These are phyloP conservation scores for Pangasius mekongensis DNA, from an alignment of 2,797 vertebrate species.

Conservation along the genomic window DNA sequence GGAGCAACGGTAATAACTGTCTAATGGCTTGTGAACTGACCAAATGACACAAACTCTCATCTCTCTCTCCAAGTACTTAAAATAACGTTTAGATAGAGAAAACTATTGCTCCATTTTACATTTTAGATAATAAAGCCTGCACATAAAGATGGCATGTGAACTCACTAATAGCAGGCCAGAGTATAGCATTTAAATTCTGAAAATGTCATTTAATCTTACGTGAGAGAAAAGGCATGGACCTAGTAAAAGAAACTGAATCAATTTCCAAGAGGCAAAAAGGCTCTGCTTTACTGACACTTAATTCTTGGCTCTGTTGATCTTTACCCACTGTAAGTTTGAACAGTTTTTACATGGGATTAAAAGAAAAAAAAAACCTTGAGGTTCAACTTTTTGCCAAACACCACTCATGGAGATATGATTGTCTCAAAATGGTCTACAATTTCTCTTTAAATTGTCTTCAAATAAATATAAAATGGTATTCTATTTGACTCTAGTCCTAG, in stretches of 20 bases:
- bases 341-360: not conserved
- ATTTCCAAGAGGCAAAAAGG: constrained; percentile 35
- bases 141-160: not conserved
- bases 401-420: not conserved
- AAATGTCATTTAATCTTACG: not conserved
- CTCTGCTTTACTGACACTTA: constrained; percentile 27
- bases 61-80: not conserved
- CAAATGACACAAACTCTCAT: constrained; percentile 52
- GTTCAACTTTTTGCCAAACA: not conserved
- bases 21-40: constrained; percentile 70
- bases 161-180: not conserved
- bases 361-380: not conserved
- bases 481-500: constrained; percentile 30
- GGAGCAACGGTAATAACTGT: constrained; percentile 70
- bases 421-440: not conserved
- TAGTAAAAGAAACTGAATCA: constrained; percentile 8
- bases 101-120: not conserved
- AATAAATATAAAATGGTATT: constrained; percentile 5
- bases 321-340: constrained; percentile 2
- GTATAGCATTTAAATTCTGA: not conserved
- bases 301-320: constrained; percentile 39
- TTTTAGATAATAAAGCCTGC: not conserved
- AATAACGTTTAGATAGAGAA: constrained; percentile 8
- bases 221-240: not conserved
- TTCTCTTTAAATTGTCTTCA: not conserved